Conservation (phyloP, 2,113 vertebrate genomes). For the Peromyscus californicus region DNA sequence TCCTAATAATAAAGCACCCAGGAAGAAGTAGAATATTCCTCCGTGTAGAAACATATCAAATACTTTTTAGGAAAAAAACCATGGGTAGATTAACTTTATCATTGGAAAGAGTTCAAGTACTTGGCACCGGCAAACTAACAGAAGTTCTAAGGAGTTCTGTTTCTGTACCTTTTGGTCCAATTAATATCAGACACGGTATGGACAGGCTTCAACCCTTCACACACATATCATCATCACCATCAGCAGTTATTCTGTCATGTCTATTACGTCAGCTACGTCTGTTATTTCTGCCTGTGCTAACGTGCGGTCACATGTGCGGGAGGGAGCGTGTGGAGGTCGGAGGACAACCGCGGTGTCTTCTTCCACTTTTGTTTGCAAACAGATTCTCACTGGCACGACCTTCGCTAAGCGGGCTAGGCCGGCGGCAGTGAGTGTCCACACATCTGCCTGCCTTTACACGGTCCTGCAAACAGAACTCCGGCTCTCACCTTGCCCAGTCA, state of each 20-base stretch:
- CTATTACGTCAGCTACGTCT: not conserved
- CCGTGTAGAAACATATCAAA: not conserved
- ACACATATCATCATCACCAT: not conserved
- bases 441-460: not conserved
- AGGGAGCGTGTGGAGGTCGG: not conserved
- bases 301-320: not conserved
- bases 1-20: not conserved
- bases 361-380: not conserved
- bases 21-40: not conserved
- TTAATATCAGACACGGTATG: not conserved
- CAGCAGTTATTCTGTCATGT: no score
- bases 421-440: not conserved
- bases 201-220: not conserved
- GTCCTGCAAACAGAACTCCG: not conserved
- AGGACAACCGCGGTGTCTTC: not conserved
- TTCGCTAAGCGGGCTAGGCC: not conserved
- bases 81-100: not conserved
- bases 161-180: not conserved
- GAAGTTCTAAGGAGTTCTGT: not conserved
- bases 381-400: not conserved
- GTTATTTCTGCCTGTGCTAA: not conserved
- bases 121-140: not conserved
- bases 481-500: not conserved
- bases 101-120: not conserved
- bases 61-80: not conserved